Conservation (phyloP, 2,113 vertebrate species). For the Ochotona curzoniae region DNA sequence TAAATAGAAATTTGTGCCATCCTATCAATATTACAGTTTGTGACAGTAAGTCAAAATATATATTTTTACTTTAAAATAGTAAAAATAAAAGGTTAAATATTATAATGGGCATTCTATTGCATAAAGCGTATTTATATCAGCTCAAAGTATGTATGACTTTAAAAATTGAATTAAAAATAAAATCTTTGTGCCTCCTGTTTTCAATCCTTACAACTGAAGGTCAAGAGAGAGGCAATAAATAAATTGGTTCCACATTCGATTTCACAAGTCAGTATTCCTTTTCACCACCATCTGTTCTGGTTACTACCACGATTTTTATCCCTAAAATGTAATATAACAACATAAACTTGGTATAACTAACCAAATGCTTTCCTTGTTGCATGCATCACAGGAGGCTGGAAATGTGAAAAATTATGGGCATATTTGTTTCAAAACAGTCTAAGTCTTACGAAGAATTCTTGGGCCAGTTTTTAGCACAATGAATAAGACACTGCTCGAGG, state of each 20-base stretch:
- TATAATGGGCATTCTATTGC: slow-evolving; percentile 47
- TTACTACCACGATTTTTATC: slow-evolving; percentile 32
- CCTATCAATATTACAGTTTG: background rate
- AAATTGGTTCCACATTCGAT: slow-evolving; percentile 32
- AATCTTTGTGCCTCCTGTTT: background rate
- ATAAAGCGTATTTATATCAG: slow-evolving; percentile 44
- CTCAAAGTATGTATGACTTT: background rate
- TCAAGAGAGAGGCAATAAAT: background rate
- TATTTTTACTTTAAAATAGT: slow-evolving; percentile 39
- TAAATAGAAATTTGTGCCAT: slow-evolving; percentile 49
- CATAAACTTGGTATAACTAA: slow-evolving; percentile 45
- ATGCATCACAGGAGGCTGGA: slow-evolving; percentile 7
- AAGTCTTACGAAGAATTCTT: background rate
- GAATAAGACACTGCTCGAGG: no score
- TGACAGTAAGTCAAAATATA: slow-evolving; percentile 55
- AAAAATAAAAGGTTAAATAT: slow-evolving; percentile 63
- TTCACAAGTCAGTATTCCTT: slow-evolving; percentile 59
- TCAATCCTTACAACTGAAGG: slow-evolving; percentile 59
- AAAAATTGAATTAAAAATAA: slow-evolving; percentile 51
- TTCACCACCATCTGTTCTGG: slow-evolving; percentile 53
- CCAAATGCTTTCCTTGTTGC: background rate
- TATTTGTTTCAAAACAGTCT: slow-evolving; percentile 25
- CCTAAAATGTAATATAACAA: background rate
- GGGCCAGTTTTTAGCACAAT: no score
- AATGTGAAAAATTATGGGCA: background rate